Base-by-base conservation (phyloP, 2,888 invertebrate genomes). In the Nyleta sp. region DNA sequence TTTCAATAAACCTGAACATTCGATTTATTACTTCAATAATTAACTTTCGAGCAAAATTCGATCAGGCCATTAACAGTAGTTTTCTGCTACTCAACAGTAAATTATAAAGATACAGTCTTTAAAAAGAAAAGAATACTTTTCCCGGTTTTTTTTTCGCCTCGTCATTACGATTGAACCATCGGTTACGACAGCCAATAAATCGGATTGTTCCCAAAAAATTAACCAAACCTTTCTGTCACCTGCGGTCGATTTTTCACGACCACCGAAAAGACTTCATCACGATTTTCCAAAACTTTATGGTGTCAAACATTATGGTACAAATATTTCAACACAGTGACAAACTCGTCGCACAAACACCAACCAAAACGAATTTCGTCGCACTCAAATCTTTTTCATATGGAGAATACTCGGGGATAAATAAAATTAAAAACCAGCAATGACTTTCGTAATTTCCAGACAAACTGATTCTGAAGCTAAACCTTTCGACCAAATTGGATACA, bases 321-420 rank as follows among this genome's bases (percentile, higher is more conserved):
- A 38, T 48, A 24, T 62, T 35, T 62, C 15, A 38, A 46, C 35
- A 18, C 18, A 22, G n/a, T 62, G 48, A 62, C 24, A 62, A 62
- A 38, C 48, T 38, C 18, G 35, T 33, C 33, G 33, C 18, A 22
- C 44, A 46, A 59, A 44, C 44, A 31, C 13, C 10, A 17, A 10
- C 18, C 28, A 13, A 40, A 55, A 38, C 24, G 22, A 38, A 55
- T 55, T 24, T 40, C 22, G n/a, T 1, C 15, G 5, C 15, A 24
- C 10, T 40, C 6, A 22, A 53, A 17, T 7, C n/a, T 24, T 42
- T 28, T 42, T 24, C 18, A 28, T 28, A 28, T 10, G 38, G 15
- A 15, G 10, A 38, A 38, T 17, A 20, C 10, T 24, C 13, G 15
- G 40, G 22, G 24, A 31, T 57, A 35, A 42, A 42, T 35, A 31